Base-by-base conservation (phyloP, 1,140 invertebrate species). In the Scaptomyza graminum region DNA sequence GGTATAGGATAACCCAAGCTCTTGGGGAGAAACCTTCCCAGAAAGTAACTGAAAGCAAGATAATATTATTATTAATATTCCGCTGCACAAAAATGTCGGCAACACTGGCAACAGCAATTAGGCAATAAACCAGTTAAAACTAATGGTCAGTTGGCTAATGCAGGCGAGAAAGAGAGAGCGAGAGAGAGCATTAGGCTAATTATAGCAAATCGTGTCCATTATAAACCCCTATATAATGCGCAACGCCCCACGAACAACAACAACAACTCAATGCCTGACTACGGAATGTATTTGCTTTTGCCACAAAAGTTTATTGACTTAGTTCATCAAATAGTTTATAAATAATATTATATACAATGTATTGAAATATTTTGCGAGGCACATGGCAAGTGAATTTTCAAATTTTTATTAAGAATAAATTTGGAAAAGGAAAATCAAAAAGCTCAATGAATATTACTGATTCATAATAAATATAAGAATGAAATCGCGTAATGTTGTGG, bases 191-290 rank as follows among this genome's bases (percentile, higher is more conserved):
- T n/a, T 22, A 18, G 46, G 57, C 82, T 79, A 85, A 85, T 85
- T 87, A 79, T 82, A 79, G 61, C 64, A 71, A 87, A 88, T 64
- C 44, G 64, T 63, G 56, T 61, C 50, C 70, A 82, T 78, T 87
- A 76, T 39, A n/a, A n/a, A 79, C 54, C 61, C 49, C 74, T 61
- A 87, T 61, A 87, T 65, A 66, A 69, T 56, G 11, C 22, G 74
- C 44, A 63, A 77, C 69, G 81, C 69, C 81, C 64, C n/a, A 43
- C 46, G 4, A 11, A 28, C 49, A 43, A 16, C 37, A 25, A 25
- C 25, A 25, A 25, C 25, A 25, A 25, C 25, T n/a, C n/a, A 25
- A 25, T 18, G 34, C 39, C 63, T 15, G 54, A 50, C 61, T 64
- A 74, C 65, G 67, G 67, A 64, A 69, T 50, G 64, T 63, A 63